These are phyloP conservation scores for Drosophila kanekoi DNA, from an alignment of 2,888 invertebrate species.

Conservation along the genomic window DNA sequence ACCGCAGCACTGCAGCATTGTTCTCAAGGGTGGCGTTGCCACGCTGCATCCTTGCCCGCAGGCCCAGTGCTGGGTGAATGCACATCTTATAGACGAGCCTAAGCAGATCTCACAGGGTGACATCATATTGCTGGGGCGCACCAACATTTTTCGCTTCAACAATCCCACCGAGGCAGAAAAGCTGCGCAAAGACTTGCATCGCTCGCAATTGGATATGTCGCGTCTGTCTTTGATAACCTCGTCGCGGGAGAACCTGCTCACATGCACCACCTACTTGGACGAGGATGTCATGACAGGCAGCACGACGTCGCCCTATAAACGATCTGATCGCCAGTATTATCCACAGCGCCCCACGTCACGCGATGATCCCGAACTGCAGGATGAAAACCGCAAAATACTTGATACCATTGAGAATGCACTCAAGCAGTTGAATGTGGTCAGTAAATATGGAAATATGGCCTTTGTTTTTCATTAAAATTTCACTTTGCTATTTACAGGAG, in stretches of 20 bases:
- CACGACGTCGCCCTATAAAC: conserved; percentile 80
- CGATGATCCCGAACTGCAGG: conserved; percentile 88
- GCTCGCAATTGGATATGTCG: conserved; percentile 91
- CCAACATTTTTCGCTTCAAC: conserved; percentile 94
- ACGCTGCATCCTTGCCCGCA: conserved; percentile 90
- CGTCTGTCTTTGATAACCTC: conserved; percentile 92
- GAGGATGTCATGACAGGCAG: conserved; percentile 77
- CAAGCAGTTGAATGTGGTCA: conserved; percentile 86
- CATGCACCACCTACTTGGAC: conserved; percentile 83
- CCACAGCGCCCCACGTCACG: conserved; percentile 84
- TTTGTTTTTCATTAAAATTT: background rate
- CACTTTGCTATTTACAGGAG: conserved; percentile 82
- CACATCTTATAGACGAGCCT: conserved; percentile 91
- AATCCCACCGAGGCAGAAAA: conserved; percentile 95
- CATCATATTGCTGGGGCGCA: conserved; percentile 91
- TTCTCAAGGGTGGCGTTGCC: conserved; percentile 90
- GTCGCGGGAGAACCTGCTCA: conserved; percentile 89
- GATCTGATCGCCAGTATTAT: conserved; percentile 83
- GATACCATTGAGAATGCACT: conserved; percentile 89
- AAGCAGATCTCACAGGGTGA: conserved; percentile 93
- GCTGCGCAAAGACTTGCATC: conserved; percentile 89
- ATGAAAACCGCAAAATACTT: conserved; percentile 88
- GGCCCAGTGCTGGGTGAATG: conserved; percentile 94
- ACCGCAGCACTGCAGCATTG: conserved; percentile 91
- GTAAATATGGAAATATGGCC: conserved; percentile 16